Evolutionary conservation across 64 coral and sea anemone species (phyloP).

Genomic region (Stichodactyla helianthus): DNA sequence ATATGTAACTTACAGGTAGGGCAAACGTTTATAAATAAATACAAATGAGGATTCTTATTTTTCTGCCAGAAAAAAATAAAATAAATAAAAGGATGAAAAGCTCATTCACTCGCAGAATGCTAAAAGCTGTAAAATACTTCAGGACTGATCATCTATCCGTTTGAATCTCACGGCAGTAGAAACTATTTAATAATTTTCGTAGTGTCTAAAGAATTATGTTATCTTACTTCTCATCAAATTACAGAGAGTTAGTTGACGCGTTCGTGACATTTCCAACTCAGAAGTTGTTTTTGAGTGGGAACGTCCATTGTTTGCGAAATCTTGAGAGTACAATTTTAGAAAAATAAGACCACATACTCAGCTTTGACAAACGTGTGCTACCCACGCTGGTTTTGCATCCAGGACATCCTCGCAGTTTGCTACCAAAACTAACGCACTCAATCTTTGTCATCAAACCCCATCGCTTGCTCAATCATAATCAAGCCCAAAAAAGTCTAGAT

Average conservation of each 20-base stretch:
- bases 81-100: background rate
- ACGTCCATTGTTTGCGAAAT: background rate
- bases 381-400: background rate
- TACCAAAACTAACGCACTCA: background rate
- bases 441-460: background rate
- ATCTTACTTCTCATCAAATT: background rate
- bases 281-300: background rate
- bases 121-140: too few relatives aligned
- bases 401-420: background rate
- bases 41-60: background rate
- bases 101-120: too few relatives aligned
- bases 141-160: too few relatives aligned
- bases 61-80: background rate
- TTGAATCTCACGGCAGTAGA: too few relatives aligned
- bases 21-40: background rate
- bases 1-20: background rate
- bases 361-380: background rate
- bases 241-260: background rate
- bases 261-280: background rate
- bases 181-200: too few relatives aligned
- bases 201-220: too few relatives aligned
- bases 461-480: background rate
- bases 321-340: background rate
- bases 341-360: background rate
- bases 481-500: background rate